These are phyloP conservation scores for Brachionus plicatilis DNA, from an alignment of 1,140 invertebrate genomes.

Conservation along the genomic window DNA sequence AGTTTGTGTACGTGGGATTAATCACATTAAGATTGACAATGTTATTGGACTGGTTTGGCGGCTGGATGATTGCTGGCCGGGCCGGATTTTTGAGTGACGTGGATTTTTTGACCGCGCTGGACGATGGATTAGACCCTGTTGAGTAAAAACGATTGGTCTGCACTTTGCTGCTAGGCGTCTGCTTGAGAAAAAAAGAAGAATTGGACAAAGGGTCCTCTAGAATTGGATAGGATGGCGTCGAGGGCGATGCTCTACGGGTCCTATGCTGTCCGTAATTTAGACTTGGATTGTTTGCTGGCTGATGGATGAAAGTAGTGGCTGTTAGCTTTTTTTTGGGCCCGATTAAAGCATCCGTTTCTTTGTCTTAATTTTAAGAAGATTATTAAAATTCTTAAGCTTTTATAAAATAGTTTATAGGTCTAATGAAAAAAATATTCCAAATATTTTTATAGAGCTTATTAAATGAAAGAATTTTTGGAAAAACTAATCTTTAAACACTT, in stretches of 20 bases:
- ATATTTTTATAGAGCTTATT: neutral
- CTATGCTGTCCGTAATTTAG: neutral
- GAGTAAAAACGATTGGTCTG: conserved; percentile 11
- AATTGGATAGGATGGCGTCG: neutral
- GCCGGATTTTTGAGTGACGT: conserved; percentile 3
- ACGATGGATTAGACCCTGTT: neutral
- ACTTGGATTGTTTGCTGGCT: neutral
- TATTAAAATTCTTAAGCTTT: neutral
- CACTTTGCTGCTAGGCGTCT: neutral
- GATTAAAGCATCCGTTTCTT: neutral
- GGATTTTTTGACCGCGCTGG: neutral
- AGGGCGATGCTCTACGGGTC: neutral
- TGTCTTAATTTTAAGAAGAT: neutral
- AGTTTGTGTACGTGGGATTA: neutral
- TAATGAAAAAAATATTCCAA: neutral
- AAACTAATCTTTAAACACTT: neutral
- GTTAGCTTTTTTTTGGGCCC: neutral
- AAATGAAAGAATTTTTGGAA: neutral
- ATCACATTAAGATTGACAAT: neutral
- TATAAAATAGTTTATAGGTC: neutral
- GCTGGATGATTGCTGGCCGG: neutral
- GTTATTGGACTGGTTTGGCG: neutral
- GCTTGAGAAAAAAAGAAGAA: neutral
- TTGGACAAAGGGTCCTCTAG: neutral
- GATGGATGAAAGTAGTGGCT: neutral